Base-by-base conservation (phyloP, 1,140 invertebrate species). In the Acromyrmex heyeri region DNA sequence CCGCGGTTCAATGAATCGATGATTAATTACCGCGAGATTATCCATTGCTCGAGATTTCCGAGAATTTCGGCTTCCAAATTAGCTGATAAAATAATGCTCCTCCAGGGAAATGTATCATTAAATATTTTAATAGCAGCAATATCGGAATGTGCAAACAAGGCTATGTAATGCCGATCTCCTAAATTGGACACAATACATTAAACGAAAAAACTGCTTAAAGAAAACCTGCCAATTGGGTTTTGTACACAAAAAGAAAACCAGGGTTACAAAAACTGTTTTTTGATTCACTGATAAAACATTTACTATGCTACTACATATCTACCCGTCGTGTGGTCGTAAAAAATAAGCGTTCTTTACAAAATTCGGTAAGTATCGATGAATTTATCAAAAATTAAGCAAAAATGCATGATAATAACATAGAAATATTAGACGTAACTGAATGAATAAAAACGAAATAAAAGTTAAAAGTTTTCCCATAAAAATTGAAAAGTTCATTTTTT, bases 241-340 rank as follows among this genome's bases (percentile, higher is more conserved):
- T 90, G 0, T 87, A 86, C 86, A 90, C 86, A 86, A 78, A 90
- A 90, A 88, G 88, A 90, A 90, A 90, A 90, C 86, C 88, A 91
- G 77, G 77, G 86, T 67, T 72, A 90, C 88, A 91, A 91, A 91
- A 91, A 91, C 77, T 50, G 88, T 87, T 78, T 83, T 81, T 90
- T 79, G 76, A 53, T 81, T 85, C 55, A 72, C 86, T 89, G 83
- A 53, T 62, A 83, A 90, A 87, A 87, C 67, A 48, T 44, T 38
- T 59, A 21, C 38, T 61, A 59, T 21, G 30, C 55, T 79, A 67
- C 61, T 82, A 24, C 14, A 73, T 24, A 16, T 59, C 59, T 62
- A 21, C 79, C 85, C 88, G 78, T 89, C 88, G 57, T 21, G 57
- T 30, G 65, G 88, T 57, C 21, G 27, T 70, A 72, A 87, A 81